A percentile compares a stretch with the other conserved stretches of the same genome.
These are phyloP conservation scores for Rhodophaea formosa DNA, from an alignment of 2,888 invertebrate genomes.

Conservation along the genomic window DNA sequence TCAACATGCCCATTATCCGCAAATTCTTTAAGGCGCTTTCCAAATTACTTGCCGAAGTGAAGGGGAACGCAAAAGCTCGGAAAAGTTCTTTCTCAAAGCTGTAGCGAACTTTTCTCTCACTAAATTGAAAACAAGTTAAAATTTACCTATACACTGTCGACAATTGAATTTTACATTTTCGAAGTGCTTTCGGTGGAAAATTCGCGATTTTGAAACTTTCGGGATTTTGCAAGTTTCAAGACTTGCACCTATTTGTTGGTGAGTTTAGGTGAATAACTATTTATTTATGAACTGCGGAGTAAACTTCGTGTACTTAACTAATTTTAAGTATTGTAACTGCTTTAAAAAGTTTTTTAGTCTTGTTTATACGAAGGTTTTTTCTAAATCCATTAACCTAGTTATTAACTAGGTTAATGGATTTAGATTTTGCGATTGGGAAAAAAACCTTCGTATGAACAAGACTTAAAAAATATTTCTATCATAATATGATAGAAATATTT, in stretches of 20 bases:
- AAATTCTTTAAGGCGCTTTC: neutral
- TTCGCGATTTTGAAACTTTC: slow-evolving; percentile 12
- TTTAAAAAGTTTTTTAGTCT: too few relatives aligned
- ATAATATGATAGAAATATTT: too few relatives aligned
- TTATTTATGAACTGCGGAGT: neutral
- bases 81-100: slow-evolving; percentile 17
- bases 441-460: too few relatives aligned
- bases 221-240: neutral
- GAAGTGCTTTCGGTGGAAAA: slow-evolving; percentile 8
- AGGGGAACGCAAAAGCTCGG: slow-evolving; percentile 8
- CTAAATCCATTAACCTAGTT: too few relatives aligned
- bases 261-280: neutral
- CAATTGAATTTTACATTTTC: slow-evolving; percentile 25
- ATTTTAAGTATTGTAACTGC: too few relatives aligned
- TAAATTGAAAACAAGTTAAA: slow-evolving; percentile 35
- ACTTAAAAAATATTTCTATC: too few relatives aligned
- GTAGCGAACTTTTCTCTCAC: slow-evolving; percentile 31
- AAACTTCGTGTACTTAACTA: too few relatives aligned
- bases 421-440: too few relatives aligned
- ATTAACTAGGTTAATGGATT: too few relatives aligned
- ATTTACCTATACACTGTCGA: slow-evolving; percentile 27
- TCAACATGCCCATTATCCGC: neutral
- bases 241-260: neutral
- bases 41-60: slow-evolving; percentile 2
- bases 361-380: too few relatives aligned